Conservation (phyloP, 2,888 invertebrate species). For the Dascillus cervinus region DNA sequence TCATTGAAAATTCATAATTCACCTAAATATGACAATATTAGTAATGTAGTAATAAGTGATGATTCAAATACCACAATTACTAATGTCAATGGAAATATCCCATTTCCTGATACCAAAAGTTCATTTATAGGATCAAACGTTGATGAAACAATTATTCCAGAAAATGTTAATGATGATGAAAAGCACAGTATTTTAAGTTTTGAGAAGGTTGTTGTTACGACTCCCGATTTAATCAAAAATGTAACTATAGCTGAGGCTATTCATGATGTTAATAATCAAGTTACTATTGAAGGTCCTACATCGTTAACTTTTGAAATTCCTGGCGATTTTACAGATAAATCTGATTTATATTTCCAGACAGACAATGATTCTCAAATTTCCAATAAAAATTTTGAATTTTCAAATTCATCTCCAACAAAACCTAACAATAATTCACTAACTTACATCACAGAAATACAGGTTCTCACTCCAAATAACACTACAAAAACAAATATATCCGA, state of each 20-base stretch:
- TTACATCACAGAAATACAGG: constrained; percentile 69
- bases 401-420: constrained; percentile 17
- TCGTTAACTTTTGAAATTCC: constrained; percentile 29
- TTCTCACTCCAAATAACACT: constrained; percentile 46
- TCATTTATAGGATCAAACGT: constrained; percentile 44
- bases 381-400: constrained; percentile 2
- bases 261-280: constrained; percentile 21
- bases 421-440: constrained; percentile 43
- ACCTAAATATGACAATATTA: too few species aligned
- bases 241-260: constrained; percentile 35
- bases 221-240: constrained; percentile 41
- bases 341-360: not conserved
- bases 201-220: constrained; percentile 42
- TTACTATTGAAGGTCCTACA: constrained; percentile 27
- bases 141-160: constrained; percentile 44
- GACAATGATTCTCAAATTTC: constrained; percentile 8
- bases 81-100: not conserved
- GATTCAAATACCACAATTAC: not conserved
- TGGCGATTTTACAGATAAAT: constrained; percentile 14
- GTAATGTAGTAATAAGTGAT: constrained; percentile 1
- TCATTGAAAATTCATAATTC: constrained; percentile 1
- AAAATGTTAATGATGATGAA: constrained; percentile 40
- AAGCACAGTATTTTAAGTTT: constrained; percentile 42
- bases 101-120: constrained; percentile 34
- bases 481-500: constrained; percentile 27